Percentiles rank a stretch among this genome's conserved stretches.
Evolutionary conservation across 2,797 vertebrate species (phyloP).

Genomic region (Rhinogobio ventralis): DNA sequence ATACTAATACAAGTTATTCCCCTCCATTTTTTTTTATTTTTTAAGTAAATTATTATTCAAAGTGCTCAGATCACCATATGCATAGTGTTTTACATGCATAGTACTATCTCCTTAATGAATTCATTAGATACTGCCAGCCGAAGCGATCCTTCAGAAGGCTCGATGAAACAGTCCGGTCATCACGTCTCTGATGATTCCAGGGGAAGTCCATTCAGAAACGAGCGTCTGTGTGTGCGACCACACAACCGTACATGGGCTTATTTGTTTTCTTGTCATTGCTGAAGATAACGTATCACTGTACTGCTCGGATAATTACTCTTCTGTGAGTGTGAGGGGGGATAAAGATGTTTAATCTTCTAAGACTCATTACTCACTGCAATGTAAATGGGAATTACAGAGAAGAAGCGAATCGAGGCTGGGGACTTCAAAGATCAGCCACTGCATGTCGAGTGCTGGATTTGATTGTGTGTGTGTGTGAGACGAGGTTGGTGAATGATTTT

Average conservation of each 20-base stretch:
- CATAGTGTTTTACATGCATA: slow-evolving; percentile 49
- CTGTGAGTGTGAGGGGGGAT: slow-evolving; percentile 53
- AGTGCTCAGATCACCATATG: slow-evolving; percentile 34
- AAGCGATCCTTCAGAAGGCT: slow-evolving; percentile 15
- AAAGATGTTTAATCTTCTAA: slow-evolving; percentile 64
- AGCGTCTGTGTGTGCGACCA: background rate
- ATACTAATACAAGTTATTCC: background rate
- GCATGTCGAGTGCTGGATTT: slow-evolving; percentile 30
- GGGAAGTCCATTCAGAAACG: background rate
- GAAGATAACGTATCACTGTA: slow-evolving; percentile 56
- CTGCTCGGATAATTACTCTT: slow-evolving; percentile 62
- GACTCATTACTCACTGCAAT: slow-evolving; percentile 58
- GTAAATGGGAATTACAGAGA: slow-evolving; percentile 54
- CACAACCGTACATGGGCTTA: slow-evolving; percentile 13
- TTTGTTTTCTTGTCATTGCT: slow-evolving; percentile 56
- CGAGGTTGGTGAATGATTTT: background rate
- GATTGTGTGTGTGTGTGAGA: background rate
- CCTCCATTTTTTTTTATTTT: background rate
- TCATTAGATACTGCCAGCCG: slow-evolving; percentile 48
- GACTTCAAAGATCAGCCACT: slow-evolving; percentile 40
- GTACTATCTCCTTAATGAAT: slow-evolving; percentile 51
- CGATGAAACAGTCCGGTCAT: background rate
- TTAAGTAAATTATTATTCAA: slow-evolving; percentile 19
- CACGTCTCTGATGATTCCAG: slow-evolving; percentile 22
- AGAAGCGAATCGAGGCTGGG: slow-evolving; percentile 16